Conservation (phyloP, 1,140 invertebrate genomes). For the Maniola jurtina region DNA sequence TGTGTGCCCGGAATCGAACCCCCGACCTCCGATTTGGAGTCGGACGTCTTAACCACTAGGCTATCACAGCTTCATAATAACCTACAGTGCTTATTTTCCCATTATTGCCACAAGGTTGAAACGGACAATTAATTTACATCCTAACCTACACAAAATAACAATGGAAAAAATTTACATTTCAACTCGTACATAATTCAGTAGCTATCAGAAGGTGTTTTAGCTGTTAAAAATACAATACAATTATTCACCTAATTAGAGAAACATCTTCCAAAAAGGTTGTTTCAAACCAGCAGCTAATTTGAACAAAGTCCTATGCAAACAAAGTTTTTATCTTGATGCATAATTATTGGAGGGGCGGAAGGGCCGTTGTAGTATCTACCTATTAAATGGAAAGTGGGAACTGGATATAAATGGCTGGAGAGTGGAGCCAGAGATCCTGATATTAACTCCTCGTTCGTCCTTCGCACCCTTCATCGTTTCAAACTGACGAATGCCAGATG, state of each 20-base stretch:
- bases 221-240: conserved; percentile 15
- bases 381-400: conserved; percentile 63
- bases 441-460: conserved; percentile 67
- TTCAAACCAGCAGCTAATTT: conserved; percentile 16
- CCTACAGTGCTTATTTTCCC: neutral
- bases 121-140: neutral
- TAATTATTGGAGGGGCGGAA: conserved; percentile 60
- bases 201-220: conserved; percentile 1
- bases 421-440: conserved; percentile 48
- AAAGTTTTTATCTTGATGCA: conserved; percentile 57
- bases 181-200: conserved; percentile 6
- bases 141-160: conserved; percentile 3
- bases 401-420: conserved; percentile 58
- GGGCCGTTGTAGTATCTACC: conserved; percentile 42
- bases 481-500: too few relatives aligned
- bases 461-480: too few relatives aligned
- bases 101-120: neutral
- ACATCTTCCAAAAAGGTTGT: conserved; percentile 8
- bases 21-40: too few relatives aligned
- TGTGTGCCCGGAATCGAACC: too few relatives aligned
- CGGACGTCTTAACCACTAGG: too few relatives aligned
- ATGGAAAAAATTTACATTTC: conserved; percentile 8
- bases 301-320: conserved; percentile 54
- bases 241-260: conserved; percentile 23
- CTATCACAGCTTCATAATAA: too few relatives aligned